Base-by-base conservation (phyloP, 2,113 vertebrate species). In the Otis tarda region DNA sequence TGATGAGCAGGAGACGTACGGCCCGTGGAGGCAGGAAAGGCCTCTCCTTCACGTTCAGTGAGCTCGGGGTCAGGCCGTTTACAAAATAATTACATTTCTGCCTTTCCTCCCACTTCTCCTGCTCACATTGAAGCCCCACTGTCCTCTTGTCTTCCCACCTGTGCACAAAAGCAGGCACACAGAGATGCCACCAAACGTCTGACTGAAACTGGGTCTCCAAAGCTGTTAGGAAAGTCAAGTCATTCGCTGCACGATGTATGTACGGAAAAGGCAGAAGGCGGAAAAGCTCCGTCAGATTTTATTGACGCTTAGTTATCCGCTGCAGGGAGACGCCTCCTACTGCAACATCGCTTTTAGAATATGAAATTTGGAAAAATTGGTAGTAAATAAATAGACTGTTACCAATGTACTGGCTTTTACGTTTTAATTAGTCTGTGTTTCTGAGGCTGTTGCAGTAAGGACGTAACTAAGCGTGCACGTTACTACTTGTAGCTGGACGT, bases 251-350 rank as follows among this genome's bases (percentile, higher is more conserved):
- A 0, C 2, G 24, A 22, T 35, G 70, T 14, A 14, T 12, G 25
- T 20, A 57, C 69, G 52, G 68, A n/a, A 56, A 16, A n/a, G 81
- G 67, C 2, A 50, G n/a, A 23, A 53, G 39, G 24, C 53, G 71
- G 47, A 82, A 57, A 65, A 82, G 6, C n/a, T 59, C 24, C 31
- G 14, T 28, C 22, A 15, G 31, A 50, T 69, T 85, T 83, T 49
- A 65, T 24, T 7, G 2, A 4, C 0, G 3, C 47, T 80, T 11
- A 30, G 64, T 59, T 39, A 4, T 19, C 3, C 8, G 3, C 5
- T 45, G 21, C 39, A 83, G 41, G 50, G n/a, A 65, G 33, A 15
- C 37, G 60, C 25, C 24, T 78, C n/a, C 52, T 39, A 6, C 23
- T 59, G 28, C 31, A 61, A 18, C 7, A 3, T 9, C 45, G 31